These are phyloP conservation scores for Stegodyphus dumicola DNA, from an alignment of 1,140 invertebrate species.

Conservation along the genomic window DNA sequence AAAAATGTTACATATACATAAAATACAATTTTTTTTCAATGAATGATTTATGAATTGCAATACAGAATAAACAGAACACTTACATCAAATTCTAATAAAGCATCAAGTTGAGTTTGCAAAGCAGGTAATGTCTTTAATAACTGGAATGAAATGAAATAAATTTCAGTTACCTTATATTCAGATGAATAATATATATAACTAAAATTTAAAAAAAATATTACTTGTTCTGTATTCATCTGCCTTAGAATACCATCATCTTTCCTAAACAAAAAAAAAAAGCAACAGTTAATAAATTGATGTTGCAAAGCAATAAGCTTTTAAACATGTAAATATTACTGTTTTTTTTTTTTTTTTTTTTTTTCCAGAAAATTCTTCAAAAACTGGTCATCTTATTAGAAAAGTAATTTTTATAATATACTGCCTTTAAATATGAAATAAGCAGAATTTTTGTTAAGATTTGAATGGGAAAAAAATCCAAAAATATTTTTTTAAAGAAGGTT, in stretches of 20 bases:
- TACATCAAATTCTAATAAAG: conserved; percentile 94
- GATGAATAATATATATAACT: neutral
- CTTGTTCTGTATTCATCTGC: conserved; percentile 96
- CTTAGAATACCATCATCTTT: conserved; percentile 97
- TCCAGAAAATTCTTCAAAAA: neutral
- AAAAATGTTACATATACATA: too few relatives aligned
- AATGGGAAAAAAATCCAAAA: too few relatives aligned
- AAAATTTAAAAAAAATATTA: conserved; percentile 36
- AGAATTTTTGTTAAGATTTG: too few relatives aligned
- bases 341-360: neutral
- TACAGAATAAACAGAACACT: conserved; percentile 53
- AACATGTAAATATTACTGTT: neutral
- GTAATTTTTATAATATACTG: too few relatives aligned
- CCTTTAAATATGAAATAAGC: too few relatives aligned
- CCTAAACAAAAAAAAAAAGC: conserved; percentile 68
- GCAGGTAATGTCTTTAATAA: conserved; percentile 96
- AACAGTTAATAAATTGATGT: too few relatives aligned
- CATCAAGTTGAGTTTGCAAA: conserved; percentile 94
- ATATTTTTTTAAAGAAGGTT: too few relatives aligned
- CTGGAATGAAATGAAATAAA: conserved; percentile 62
- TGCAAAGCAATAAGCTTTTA: too few relatives aligned
- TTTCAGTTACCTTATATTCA: too few relatives aligned
- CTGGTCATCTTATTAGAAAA: neutral
- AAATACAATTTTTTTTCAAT: too few relatives aligned
- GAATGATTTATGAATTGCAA: too few relatives aligned